Conservation (phyloP, 2,797 vertebrate genomes). For the Helostoma temminkii region DNA sequence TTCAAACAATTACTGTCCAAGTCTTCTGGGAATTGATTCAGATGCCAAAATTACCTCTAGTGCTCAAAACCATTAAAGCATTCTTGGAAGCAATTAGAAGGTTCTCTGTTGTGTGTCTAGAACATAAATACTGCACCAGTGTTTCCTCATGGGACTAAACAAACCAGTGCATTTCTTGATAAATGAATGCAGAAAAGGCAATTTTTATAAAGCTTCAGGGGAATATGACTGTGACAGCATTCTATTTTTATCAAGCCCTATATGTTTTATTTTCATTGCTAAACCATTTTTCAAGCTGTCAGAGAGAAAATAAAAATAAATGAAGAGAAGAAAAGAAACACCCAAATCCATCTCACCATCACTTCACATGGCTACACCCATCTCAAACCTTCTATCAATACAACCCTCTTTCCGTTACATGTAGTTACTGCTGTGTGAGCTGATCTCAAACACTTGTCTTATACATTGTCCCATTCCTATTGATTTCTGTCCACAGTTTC, state of each 20-base stretch:
- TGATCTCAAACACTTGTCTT: slow-evolving; percentile 25
- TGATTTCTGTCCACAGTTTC: slow-evolving; percentile 56
- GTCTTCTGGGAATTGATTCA: slow-evolving; percentile 59
- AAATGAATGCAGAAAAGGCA: slow-evolving; percentile 75
- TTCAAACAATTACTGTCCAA: slow-evolving; percentile 52
- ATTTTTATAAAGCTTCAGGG: slow-evolving; percentile 77
- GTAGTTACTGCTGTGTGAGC: slow-evolving; percentile 19
- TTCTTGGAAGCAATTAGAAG: slow-evolving; percentile 77
- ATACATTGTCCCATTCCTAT: slow-evolving; percentile 36
- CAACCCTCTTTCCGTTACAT: slow-evolving; percentile 14
- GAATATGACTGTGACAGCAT: slow-evolving; percentile 72
- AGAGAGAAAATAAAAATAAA: slow-evolving; percentile 69
- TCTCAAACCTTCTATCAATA: slow-evolving; percentile 37
- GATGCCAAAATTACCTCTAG: slow-evolving; percentile 60
- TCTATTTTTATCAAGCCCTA: slow-evolving; percentile 74
- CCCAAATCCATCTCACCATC: slow-evolving; percentile 44
- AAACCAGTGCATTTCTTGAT: slow-evolving; percentile 70
- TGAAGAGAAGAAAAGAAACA: slow-evolving; percentile 46
- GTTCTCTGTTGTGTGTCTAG: slow-evolving; percentile 65
- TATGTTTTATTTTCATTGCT: slow-evolving; percentile 69
- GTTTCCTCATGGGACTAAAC: slow-evolving; percentile 59
- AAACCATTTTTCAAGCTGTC: slow-evolving; percentile 76
- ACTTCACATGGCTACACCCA: slow-evolving; percentile 28
- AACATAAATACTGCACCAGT: slow-evolving; percentile 63
- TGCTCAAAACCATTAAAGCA: slow-evolving; percentile 64